Conservation (phyloP, 2,113 vertebrate genomes). For the Gavialis gangeticus region DNA sequence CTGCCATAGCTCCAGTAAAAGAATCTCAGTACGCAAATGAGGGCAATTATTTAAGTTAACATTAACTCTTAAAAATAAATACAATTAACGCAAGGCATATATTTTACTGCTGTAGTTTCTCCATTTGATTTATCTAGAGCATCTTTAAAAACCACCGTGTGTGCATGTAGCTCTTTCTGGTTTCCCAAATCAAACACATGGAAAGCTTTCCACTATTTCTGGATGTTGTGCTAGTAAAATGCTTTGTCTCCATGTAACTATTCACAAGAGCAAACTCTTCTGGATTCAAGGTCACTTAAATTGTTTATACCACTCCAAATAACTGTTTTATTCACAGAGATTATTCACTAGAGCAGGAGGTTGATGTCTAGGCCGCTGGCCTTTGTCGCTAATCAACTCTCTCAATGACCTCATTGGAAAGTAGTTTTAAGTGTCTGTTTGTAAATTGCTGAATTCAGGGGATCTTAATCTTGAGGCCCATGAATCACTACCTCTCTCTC, state of each 20-base stretch:
- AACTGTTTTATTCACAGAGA: neutral
- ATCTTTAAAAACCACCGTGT: neutral
- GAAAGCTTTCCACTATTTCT: constrained; percentile 50
- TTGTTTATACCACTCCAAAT: constrained; percentile 15
- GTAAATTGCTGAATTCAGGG: neutral
- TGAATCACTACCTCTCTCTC: neutral
- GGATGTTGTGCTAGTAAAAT: constrained; percentile 8
- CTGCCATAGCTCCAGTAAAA: constrained; percentile 9
- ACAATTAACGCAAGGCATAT: constrained; percentile 16
- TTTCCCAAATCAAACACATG: neutral
- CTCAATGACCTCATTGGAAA: neutral
- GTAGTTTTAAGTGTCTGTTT: neutral
- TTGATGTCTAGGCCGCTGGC: constrained; percentile 4
- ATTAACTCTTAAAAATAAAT: constrained; percentile 34
- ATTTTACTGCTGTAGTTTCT: constrained; percentile 19
- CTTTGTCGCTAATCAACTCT: neutral
- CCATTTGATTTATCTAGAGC: constrained; percentile 38
- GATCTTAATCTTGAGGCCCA: neutral
- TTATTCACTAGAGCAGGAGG: neutral
- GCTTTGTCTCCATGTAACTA: constrained; percentile 31
- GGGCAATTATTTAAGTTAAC: constrained; percentile 45
- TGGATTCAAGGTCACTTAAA: constrained; percentile 23
- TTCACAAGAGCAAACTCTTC: constrained; percentile 34
- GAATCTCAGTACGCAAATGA: neutral
- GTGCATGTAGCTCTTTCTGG: neutral